These are phyloP conservation scores for Pycnonotus jocosus DNA, from an alignment of 2,113 vertebrate genomes.

Conservation along the genomic window DNA sequence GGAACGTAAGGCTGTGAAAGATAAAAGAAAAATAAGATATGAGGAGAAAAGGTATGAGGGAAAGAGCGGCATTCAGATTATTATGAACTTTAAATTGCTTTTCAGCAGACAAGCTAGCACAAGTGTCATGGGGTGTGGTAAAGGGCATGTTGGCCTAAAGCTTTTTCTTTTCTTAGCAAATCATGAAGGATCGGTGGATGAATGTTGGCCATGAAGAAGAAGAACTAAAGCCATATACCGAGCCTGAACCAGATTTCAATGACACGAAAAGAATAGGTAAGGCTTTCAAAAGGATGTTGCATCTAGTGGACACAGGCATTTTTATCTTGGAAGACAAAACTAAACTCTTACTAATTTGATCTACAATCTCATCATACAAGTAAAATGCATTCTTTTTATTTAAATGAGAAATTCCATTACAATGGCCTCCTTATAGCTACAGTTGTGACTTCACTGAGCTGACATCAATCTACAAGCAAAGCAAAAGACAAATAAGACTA, in stretches of 20 bases:
- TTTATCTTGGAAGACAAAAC: neutral
- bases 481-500: neutral
- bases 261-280: constrained; percentile 91
- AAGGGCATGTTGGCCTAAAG: neutral
- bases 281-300: neutral
- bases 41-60: neutral
- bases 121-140: neutral
- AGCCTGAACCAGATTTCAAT: constrained; percentile 90
- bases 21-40: neutral
- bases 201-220: constrained; percentile 95
- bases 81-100: neutral
- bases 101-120: neutral
- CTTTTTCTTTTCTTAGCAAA: constrained; percentile 80
- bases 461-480: neutral
- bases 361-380: neutral
- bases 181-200: constrained; percentile 99
- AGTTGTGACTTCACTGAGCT: neutral
- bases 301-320: neutral
- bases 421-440: neutral
- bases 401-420: neutral
- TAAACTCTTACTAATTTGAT: neutral
- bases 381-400: neutral
- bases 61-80: neutral
- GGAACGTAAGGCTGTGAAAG: neutral
- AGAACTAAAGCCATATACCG: constrained; percentile 90